Conservation (phyloP, 1,140 invertebrate species). For the Drosophila biarmipes region DNA sequence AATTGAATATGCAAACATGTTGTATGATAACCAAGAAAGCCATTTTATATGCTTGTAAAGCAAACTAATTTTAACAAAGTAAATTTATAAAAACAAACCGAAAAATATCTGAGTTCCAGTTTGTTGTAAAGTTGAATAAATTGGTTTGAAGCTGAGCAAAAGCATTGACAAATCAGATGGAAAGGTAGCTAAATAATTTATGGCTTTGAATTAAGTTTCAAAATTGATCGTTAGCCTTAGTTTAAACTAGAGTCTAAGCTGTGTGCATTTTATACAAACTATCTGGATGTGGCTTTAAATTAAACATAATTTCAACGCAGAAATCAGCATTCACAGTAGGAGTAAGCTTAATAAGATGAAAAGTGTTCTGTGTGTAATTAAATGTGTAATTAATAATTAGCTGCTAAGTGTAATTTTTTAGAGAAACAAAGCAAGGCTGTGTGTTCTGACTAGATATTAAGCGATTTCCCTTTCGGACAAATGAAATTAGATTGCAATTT, state of each 20-base stretch:
- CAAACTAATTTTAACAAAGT: conserved; percentile 54
- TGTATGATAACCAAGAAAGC: conserved; percentile 47
- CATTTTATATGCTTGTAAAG: conserved; percentile 73
- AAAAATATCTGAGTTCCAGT: conserved; percentile 10
- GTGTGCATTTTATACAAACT: conserved; percentile 68
- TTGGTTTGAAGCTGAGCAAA: conserved; percentile 29
- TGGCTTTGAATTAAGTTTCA: background rate
- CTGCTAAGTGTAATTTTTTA: conserved; percentile 77
- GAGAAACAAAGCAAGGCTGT: conserved; percentile 84
- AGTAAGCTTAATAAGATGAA: conserved; percentile 34
- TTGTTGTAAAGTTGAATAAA: conserved; percentile 11
- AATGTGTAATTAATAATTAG: conserved; percentile 60
- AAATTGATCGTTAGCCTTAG: background rate
- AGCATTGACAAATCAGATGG: conserved; percentile 75
- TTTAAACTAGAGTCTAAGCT: conserved; percentile 5
- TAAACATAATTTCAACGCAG: conserved; percentile 20
- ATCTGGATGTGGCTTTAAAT: conserved; percentile 80
- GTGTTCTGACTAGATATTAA: conserved; percentile 78
- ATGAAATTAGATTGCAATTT: conserved; percentile 25
- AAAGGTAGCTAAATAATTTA: conserved; percentile 12
- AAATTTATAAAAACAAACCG: conserved; percentile 30
- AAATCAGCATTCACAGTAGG: conserved; percentile 20
- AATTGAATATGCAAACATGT: conserved; percentile 23
- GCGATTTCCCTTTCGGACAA: conserved; percentile 25
- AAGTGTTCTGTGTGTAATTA: conserved; percentile 60